These are phyloP conservation scores for Antheraea yamamai DNA, from an alignment of 2,888 invertebrate species.

Conservation along the genomic window DNA sequence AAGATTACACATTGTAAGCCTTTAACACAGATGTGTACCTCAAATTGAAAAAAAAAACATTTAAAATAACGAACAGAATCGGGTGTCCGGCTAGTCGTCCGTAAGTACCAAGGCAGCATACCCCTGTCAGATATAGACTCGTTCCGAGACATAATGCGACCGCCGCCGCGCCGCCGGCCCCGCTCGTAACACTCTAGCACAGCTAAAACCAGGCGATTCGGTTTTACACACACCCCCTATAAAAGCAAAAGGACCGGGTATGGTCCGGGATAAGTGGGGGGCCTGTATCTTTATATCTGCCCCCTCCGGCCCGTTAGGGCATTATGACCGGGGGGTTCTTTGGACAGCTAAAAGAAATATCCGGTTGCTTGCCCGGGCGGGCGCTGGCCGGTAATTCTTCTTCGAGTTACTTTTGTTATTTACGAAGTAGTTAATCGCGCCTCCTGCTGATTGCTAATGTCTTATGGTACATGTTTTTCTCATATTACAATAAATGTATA, in stretches of 20 bases:
- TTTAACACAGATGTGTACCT: not conserved
- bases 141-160: conserved; percentile 69
- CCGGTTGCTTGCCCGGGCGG: conserved; percentile 74
- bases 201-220: conserved; percentile 81
- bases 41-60: not conserved
- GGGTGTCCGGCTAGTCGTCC: not conserved
- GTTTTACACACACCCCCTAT: conserved; percentile 82
- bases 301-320: conserved; percentile 72
- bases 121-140: conserved; percentile 70
- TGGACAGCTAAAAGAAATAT: conserved; percentile 83
- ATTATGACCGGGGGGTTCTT: conserved; percentile 81
- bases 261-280: conserved; percentile 80
- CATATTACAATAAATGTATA: conserved; percentile 12
- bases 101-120: conserved; percentile 67
- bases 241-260: conserved; percentile 82
- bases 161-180: conserved; percentile 70
- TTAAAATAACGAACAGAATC: not conserved
- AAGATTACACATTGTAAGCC: not conserved
- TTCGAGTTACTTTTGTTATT: conserved; percentile 76
- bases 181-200: conserved; percentile 80
- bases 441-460: conserved; percentile 51
- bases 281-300: conserved; percentile 81
- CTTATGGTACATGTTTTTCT: conserved; percentile 38
- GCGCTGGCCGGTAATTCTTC: conserved; percentile 74
- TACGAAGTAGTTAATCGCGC: conserved; percentile 70